Base-by-base conservation (phyloP, 2,797 vertebrate genomes). In the Hydrocynus forskahlii region DNA sequence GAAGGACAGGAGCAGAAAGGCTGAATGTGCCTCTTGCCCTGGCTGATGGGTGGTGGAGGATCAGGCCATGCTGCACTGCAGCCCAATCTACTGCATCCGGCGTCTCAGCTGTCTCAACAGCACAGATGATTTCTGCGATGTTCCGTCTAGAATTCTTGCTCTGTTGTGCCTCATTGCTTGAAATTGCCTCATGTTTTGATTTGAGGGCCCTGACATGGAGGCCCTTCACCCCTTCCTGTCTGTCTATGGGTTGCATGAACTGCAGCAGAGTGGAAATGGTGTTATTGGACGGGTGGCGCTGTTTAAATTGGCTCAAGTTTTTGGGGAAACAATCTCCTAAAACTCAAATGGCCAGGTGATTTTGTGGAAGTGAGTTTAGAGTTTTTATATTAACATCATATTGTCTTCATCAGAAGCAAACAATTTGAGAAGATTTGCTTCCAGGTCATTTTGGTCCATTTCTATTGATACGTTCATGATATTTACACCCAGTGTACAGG, bases 41-140 rank as follows among this genome's bases (percentile, higher is more conserved):
- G 67, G 67, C 40, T 23, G 16, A 48, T 48, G 7, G 78, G 25
- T 7, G n/a, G 78, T 81, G 29, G 43, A 13, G 25, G 70, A 57
- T 57, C 70, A 25, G 69, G 84, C 86, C 83, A 77, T 77, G 12
- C 5, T 50, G 60, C 16, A 50, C 78, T 48, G 69, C 13, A 71
- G 83, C 82, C 85, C 35, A 21, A 63, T 90, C 89, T 76, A 87
- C 89, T 92, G 91, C 88, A 88, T 84, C 87, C 90, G 21, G 80
- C 83, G 86, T 90, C 86, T 87, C 76, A 62, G 76, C 75, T 74
- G 79, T 85, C 76, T 77, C 55, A 83, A 83, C 85, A 59, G 84
- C 81, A 82, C 83, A 90, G 85, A 87, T 77, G 40, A 82, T 64
- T 76, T 79, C 77, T 80, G 17, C 57, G 79, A 86, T 86, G 86